phyloP scores from a whole-genome alignment of 2,113 vertebrate species.

The Prietella phreatophila region DNA sequence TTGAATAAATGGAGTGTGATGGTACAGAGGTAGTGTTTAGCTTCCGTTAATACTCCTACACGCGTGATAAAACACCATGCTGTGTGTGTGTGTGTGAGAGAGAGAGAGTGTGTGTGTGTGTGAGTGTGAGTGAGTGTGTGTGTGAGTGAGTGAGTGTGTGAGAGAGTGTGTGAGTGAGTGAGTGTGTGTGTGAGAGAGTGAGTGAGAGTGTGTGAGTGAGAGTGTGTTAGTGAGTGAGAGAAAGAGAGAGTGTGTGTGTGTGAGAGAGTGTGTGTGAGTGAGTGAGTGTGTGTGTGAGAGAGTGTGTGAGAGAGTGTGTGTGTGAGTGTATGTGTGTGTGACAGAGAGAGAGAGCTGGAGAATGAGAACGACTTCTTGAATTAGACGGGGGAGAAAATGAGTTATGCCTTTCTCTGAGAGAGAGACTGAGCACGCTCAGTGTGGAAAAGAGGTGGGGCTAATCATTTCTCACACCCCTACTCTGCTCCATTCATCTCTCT shows the following conservation, averaged over 20 bases:
- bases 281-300: too few species aligned
- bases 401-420: not conserved
- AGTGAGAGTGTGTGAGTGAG: too few species aligned
- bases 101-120: not conserved
- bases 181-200: not conserved
- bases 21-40: slow-evolving; percentile 20
- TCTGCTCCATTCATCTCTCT: not conserved
- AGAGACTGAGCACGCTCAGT: not conserved
- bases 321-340: too few species aligned
- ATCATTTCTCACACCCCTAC: not conserved
- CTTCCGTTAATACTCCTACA: slow-evolving; percentile 6
- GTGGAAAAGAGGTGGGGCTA: slow-evolving; percentile 13
- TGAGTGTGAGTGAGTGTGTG: not conserved
- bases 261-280: too few species aligned
- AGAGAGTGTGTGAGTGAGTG: not conserved
- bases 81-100: not conserved
- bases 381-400: slow-evolving; percentile 7
- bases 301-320: too few species aligned
- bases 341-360: too few species aligned
- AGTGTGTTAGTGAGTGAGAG: too few species aligned
- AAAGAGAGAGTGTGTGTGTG: too few species aligned
- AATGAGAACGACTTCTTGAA: not conserved
- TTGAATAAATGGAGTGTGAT: slow-evolving; percentile 28
- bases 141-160: not conserved
- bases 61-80: slow-evolving; percentile 1